A percentile compares a stretch with the other conserved stretches of the same genome.
phyloP scores from a whole-genome alignment of 2,113 vertebrate species.

The Calyptomena viridis region DNA sequence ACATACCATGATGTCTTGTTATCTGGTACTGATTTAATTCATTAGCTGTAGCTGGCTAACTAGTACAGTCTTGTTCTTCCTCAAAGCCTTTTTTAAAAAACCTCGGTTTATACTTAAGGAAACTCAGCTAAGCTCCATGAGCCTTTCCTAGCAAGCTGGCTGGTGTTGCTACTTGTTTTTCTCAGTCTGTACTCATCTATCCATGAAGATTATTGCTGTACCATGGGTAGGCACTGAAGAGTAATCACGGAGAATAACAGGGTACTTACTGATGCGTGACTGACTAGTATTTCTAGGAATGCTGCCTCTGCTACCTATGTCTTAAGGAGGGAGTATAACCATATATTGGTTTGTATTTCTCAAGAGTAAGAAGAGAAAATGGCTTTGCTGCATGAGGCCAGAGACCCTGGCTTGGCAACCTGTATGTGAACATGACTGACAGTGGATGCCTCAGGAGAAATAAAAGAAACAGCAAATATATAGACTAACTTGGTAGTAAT shows the following conservation, averaged over 20 bases:
- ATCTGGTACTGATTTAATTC: neutral
- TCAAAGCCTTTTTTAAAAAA: neutral
- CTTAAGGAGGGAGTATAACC: neutral
- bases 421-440: neutral
- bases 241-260: neutral
- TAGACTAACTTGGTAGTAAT: neutral
- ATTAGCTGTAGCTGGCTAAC: neutral
- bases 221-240: neutral
- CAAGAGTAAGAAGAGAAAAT: neutral
- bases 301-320: neutral
- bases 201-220: neutral
- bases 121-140: neutral
- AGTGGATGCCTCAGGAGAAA: neutral
- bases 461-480: neutral
- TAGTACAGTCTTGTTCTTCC: neutral
- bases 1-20: neutral
- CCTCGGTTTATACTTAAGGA: neutral
- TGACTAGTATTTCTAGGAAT: conserved; percentile 17
- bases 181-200: neutral
- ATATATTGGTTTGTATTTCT: neutral
- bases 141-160: neutral
- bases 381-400: neutral
- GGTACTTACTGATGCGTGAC: neutral
- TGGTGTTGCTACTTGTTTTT: neutral
- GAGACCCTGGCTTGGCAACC: neutral